Conservation (phyloP, 2,797 vertebrate species). For the Pampus argenteus region DNA sequence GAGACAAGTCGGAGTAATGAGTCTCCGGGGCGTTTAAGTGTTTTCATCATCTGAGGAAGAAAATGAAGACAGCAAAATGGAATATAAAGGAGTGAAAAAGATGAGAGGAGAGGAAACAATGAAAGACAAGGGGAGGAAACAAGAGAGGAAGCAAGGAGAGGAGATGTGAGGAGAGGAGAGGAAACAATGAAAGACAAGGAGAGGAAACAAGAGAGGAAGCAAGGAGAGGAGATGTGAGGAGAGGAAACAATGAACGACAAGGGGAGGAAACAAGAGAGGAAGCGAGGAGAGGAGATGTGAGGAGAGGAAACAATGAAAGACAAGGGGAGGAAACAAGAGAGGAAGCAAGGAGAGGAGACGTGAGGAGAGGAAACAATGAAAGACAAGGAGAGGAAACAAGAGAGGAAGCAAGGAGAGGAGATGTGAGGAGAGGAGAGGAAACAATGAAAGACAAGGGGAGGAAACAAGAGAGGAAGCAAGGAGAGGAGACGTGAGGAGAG, state of each 20-base stretch:
- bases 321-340: not conserved
- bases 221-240: not conserved
- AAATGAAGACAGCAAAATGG: not conserved
- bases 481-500: not conserved
- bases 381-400: not conserved
- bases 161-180: not conserved
- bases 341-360: not conserved
- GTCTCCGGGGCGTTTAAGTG: conserved; percentile 23
- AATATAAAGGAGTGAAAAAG: not conserved
- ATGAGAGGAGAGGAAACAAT: not conserved
- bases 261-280: not conserved
- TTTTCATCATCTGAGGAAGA: conserved; percentile 36
- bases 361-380: not conserved
- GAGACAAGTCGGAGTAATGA: conserved; percentile 54
- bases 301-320: too few relatives aligned
- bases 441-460: too few relatives aligned
- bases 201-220: too few relatives aligned
- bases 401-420: not conserved
- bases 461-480: too few relatives aligned
- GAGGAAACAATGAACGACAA: too few relatives aligned
- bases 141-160: rapidly evolving
- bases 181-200: too few relatives aligned
- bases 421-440: not conserved
- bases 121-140: rapidly evolving
- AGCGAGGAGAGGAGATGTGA: not conserved